phyloP scores from a whole-genome alignment of 2,888 invertebrate genomes.

The Amiota mariae region DNA sequence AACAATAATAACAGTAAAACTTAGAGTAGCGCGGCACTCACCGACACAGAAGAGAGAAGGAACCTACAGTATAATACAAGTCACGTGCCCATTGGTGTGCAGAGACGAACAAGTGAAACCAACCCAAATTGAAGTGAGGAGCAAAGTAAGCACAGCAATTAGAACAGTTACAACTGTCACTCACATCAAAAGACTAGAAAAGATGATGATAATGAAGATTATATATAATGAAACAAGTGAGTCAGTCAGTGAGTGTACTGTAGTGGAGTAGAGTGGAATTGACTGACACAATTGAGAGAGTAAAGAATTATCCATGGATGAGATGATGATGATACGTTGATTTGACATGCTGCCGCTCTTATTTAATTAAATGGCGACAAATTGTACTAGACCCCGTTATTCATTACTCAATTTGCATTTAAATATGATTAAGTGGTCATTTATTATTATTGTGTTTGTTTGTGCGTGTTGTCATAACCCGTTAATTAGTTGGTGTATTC shows the following conservation, averaged over 20 bases:
- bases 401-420: too few species aligned
- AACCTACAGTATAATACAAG: not conserved
- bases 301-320: too few species aligned
- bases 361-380: slow-evolving; percentile 39
- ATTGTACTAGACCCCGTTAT: too few species aligned
- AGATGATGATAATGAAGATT: not conserved
- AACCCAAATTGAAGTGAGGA: not conserved
- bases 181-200: not conserved
- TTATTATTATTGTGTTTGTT: too few species aligned
- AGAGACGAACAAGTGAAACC: slow-evolving; percentile 7
- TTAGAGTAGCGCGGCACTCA: not conserved
- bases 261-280: not conserved
- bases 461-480: slow-evolving; percentile 62
- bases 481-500: slow-evolving; percentile 72
- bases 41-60: not conserved
- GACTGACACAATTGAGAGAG: not conserved
- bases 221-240: not conserved
- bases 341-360: slow-evolving; percentile 24
- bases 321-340: too few species aligned
- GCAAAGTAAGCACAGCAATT: slow-evolving; percentile 28
- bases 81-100: slow-evolving; percentile 18
- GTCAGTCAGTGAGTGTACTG: too few species aligned
- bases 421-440: slow-evolving; percentile 49
- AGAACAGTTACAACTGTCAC: slow-evolving; percentile 19
- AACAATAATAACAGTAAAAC: not conserved